A percentile compares a stretch with the other conserved stretches of the same genome.
These are phyloP conservation scores for Tipula confusa DNA, from an alignment of 2,888 invertebrate genomes.

Conservation along the genomic window DNA sequence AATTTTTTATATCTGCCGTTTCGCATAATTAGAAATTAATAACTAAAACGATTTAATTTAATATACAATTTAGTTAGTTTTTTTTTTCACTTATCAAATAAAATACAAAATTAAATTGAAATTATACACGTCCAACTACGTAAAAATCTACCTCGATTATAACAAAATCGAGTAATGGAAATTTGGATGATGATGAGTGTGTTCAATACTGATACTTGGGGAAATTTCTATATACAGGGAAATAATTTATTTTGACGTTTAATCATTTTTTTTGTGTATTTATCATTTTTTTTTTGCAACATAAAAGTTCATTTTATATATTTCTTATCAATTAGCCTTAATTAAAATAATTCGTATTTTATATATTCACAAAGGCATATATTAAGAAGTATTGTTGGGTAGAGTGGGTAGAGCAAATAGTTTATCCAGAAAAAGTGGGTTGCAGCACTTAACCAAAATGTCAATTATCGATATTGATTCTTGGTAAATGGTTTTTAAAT, in stretches of 20 bases:
- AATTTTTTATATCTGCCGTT: not conserved
- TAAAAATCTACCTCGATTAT: conserved; percentile 8
- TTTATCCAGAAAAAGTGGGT: not conserved
- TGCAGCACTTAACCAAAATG: conserved; percentile 39
- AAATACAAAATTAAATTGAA: not conserved
- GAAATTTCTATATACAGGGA: not conserved
- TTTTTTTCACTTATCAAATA: not conserved
- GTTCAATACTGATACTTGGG: not conserved
- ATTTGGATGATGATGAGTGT: not conserved
- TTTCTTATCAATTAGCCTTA: not conserved
- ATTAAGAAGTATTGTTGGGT: not conserved
- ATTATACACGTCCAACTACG: not conserved
- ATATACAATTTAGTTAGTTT: not conserved
- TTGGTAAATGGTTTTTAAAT: conserved; percentile 40
- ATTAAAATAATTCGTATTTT: not conserved
- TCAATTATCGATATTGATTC: conserved; percentile 49
- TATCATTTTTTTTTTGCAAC: not conserved
- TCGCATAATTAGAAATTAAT: not conserved
- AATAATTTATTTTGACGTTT: conserved; percentile 29
- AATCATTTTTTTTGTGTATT: not conserved
- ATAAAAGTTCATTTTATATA: not conserved
- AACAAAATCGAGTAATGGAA: not conserved
- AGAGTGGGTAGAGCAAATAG: not conserved
- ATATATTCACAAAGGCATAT: not conserved
- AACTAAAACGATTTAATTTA: not conserved